A percentile compares a stretch with the other conserved stretches of the same genome.
Conservation (phyloP, 2,797 vertebrate genomes). For the Chelmon rostratus region DNA sequence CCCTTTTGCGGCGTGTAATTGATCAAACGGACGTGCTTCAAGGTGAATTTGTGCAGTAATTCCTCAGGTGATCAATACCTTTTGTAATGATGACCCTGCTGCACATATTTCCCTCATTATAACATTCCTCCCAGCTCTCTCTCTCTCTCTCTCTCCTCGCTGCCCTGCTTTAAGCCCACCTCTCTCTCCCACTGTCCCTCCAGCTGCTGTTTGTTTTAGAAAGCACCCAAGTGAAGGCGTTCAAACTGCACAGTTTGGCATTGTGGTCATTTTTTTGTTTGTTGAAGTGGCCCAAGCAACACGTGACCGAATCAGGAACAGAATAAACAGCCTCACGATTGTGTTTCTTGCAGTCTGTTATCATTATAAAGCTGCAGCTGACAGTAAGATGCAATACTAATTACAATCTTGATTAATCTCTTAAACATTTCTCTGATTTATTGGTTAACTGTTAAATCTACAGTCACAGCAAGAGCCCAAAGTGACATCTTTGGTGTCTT, state of each 20-base stretch:
- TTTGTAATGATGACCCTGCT: neutral
- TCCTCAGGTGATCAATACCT: constrained; percentile 27
- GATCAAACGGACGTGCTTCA: neutral
- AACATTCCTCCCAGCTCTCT: constrained; percentile 10
- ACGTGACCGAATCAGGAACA: neutral
- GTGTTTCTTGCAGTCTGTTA: neutral
- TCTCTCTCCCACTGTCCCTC: constrained; percentile 15
- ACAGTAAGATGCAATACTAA: neutral
- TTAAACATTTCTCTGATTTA: neutral
- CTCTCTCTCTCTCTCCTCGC: constrained; percentile 1
- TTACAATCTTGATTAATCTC: neutral
- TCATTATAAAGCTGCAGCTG: neutral
- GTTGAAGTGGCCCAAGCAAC: neutral
- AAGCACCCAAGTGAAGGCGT: neutral
- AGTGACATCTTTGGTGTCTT: neutral
- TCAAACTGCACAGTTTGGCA: neutral
- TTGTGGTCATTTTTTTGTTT: neutral
- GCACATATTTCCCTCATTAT: neutral
- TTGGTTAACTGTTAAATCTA: neutral
- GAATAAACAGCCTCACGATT: neutral
- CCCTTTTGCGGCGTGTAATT: neutral
- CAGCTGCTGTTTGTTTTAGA: constrained; percentile 8
- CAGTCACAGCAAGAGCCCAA: neutral
- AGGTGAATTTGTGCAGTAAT: neutral
- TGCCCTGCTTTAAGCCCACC: neutral